These are phyloP conservation scores for Trogon surrucura DNA, from an alignment of 2,113 vertebrate genomes.

Conservation along the genomic window DNA sequence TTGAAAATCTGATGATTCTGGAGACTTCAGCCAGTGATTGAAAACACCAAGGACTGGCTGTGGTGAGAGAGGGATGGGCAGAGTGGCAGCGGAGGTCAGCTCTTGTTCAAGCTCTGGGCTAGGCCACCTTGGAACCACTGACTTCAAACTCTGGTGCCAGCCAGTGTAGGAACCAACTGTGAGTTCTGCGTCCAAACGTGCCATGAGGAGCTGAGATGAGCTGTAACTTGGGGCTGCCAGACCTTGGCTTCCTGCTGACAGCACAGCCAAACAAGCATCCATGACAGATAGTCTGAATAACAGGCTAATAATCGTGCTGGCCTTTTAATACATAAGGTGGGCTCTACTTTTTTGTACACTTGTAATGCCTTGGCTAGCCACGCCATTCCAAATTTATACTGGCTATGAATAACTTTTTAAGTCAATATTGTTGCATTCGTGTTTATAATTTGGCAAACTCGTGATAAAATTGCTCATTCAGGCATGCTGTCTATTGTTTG, in stretches of 20 bases:
- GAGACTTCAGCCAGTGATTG: not conserved
- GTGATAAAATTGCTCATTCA: not conserved
- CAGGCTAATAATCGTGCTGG: not conserved
- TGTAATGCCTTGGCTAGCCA: not conserved
- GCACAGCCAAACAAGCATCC: not conserved
- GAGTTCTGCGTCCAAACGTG: not conserved
- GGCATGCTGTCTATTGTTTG: not conserved
- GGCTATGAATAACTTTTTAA: not conserved
- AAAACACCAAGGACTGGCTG: not conserved
- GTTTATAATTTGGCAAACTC: not conserved
- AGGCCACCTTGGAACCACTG: not conserved
- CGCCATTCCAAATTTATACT: not conserved
- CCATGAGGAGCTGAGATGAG: not conserved
- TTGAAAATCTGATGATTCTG: not conserved
- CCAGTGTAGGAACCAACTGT: fast-evolving
- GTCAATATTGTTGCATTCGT: not conserved
- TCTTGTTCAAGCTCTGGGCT: not conserved
- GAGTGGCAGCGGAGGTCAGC: not conserved
- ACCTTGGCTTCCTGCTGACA: not conserved
- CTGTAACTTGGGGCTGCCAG: not conserved
- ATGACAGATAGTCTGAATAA: not conserved
- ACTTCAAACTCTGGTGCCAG: not conserved
- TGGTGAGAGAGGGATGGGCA: not conserved
- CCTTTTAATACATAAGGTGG: not conserved
- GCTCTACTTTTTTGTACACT: not conserved